A percentile compares a stretch with the other conserved stretches of the same genome.
Conservation (phyloP, 2,797 vertebrate species). For the Phalanger gymnotis region DNA sequence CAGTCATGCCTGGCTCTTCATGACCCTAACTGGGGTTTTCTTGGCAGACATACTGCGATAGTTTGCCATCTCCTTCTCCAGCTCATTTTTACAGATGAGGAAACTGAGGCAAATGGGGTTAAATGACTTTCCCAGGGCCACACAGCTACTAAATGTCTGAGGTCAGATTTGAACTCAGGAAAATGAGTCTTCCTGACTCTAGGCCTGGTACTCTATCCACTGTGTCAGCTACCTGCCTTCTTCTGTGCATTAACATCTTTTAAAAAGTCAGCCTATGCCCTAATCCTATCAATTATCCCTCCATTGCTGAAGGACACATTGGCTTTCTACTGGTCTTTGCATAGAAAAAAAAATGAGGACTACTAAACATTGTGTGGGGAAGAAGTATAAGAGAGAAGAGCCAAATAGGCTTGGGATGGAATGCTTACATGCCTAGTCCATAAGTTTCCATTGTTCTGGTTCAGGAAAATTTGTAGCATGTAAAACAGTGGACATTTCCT, state of each 20-base stretch:
- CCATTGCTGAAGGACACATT: slow-evolving; percentile 38
- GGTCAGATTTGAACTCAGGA: background rate
- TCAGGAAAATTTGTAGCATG: slow-evolving; percentile 72
- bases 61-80: background rate
- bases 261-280: slow-evolving; percentile 18
- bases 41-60: background rate
- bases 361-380: background rate
- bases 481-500: slow-evolving; percentile 64
- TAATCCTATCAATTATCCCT: slow-evolving; percentile 36
- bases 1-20: background rate
- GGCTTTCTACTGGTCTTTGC: slow-evolving; percentile 20
- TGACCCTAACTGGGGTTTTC: background rate
- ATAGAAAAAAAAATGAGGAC: slow-evolving; percentile 9
- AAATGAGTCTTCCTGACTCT: background rate
- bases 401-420: slow-evolving; percentile 20
- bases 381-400: slow-evolving; percentile 1
- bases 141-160: background rate
- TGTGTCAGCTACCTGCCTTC: background rate
- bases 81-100: background rate
- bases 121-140: background rate
- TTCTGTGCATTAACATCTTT: background rate
- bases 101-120: background rate
- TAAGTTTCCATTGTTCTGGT: slow-evolving; percentile 47
- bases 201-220: background rate
- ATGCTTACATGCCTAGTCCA: slow-evolving; percentile 63